Evolutionary conservation across 2,113 vertebrate genomes (phyloP).

Genomic region (Macheiramphus alcinus): DNA sequence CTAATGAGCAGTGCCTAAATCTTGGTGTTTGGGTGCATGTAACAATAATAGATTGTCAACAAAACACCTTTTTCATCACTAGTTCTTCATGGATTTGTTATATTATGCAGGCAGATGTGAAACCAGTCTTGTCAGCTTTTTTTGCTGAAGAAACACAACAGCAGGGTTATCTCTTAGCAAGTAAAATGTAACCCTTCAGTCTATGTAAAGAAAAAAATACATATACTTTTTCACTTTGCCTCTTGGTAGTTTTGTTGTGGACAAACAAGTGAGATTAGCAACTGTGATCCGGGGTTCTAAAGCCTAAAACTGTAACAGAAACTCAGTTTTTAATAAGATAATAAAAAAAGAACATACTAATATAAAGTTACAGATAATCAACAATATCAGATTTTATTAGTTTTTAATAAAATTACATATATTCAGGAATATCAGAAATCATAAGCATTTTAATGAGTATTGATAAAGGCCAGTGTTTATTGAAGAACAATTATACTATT

Average conservation of each 20-base stretch:
- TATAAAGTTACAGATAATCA: neutral
- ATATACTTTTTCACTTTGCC: neutral
- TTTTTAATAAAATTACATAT: neutral
- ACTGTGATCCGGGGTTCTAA: neutral
- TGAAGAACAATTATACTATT: neutral
- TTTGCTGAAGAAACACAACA: slow-evolving; percentile 9
- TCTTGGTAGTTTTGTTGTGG: neutral
- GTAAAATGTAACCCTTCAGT: neutral
- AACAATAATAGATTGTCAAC: slow-evolving; percentile 38
- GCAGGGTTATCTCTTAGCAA: neutral
- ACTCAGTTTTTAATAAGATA: neutral
- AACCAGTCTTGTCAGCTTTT: slow-evolving; percentile 48
- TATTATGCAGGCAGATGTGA: slow-evolving; percentile 51
- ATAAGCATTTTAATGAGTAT: neutral
- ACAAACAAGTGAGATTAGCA: neutral
- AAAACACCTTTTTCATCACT: slow-evolving; percentile 41
- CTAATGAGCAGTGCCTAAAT: slow-evolving; percentile 42
- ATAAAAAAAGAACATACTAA: neutral
- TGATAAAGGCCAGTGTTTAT: neutral
- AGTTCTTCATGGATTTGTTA: slow-evolving; percentile 10
- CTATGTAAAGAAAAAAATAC: neutral
- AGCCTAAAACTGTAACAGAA: neutral
- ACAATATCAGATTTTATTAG: neutral
- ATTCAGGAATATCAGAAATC: neutral
- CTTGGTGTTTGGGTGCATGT: slow-evolving; percentile 52